A percentile compares a stretch with the other conserved stretches of the same genome.
These are phyloP conservation scores for Eueides isabella DNA, from an alignment of 1,140 invertebrate genomes.

Conservation along the genomic window DNA sequence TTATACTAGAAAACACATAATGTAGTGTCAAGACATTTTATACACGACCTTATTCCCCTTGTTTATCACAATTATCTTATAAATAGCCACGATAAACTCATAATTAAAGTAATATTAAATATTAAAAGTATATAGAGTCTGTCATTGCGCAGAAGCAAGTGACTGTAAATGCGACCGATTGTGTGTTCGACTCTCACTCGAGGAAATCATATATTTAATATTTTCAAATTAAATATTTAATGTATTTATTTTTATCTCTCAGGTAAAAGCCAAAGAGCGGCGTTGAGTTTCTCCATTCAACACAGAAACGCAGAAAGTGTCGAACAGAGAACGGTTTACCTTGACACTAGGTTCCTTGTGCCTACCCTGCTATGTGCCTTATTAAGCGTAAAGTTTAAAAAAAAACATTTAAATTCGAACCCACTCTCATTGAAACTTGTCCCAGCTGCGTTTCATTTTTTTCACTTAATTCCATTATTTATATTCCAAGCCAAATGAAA, in stretches of 20 bases:
- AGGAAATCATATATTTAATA: not conserved
- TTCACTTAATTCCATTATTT: not conserved
- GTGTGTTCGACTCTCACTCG: not conserved
- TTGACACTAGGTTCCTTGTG: not conserved
- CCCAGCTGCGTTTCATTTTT: not conserved
- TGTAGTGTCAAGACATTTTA: no score
- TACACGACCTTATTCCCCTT: no score
- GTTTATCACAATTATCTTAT: no score
- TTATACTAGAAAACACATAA: no score
- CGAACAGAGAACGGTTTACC: not conserved
- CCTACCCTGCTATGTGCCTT: not conserved
- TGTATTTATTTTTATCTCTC: not conserved
- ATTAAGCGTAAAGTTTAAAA: not conserved
- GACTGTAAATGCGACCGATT: not conserved
- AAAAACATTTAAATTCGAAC: not conserved
- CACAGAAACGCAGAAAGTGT: not conserved
- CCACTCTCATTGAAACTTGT: not conserved
- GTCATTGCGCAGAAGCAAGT: not conserved
- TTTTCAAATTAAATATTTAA: not conserved
- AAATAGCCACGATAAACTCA: no score
- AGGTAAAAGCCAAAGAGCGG: not conserved
- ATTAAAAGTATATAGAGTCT: no score
- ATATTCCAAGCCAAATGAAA: conserved; percentile 37
- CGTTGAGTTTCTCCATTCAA: not conserved
- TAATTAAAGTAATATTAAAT: no score